Conservation (phyloP, 2,888 invertebrate genomes). For the Metellina segmentata region DNA sequence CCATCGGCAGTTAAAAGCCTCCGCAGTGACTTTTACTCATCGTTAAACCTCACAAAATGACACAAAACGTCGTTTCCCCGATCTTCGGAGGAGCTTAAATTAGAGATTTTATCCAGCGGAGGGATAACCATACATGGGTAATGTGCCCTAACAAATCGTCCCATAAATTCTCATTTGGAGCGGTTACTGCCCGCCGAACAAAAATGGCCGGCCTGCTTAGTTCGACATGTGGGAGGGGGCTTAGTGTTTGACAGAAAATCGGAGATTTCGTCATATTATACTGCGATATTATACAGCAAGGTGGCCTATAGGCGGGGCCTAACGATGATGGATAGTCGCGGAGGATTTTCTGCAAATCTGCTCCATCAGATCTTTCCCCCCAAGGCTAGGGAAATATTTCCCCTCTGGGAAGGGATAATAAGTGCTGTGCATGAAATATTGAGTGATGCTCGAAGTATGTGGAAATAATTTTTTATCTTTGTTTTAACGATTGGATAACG, state of each 20-base stretch:
- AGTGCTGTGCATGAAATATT: neutral
- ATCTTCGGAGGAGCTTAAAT: neutral
- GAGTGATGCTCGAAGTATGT: neutral
- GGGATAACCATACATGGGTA: conserved; percentile 23
- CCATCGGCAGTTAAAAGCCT: too few relatives aligned
- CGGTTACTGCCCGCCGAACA: neutral
- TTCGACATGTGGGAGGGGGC: conserved; percentile 20
- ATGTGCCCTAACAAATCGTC: conserved; percentile 33
- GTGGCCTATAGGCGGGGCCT: conserved; percentile 50
- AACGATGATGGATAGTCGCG: conserved; percentile 57
- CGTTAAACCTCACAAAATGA: too few relatives aligned
- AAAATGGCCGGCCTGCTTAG: conserved; percentile 37
- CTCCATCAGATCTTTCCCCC: conserved; percentile 35
- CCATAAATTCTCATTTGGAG: conserved; percentile 58
- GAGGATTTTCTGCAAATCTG: conserved; percentile 61
- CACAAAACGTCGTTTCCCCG: neutral
- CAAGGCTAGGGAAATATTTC: conserved; percentile 10
- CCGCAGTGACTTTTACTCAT: too few relatives aligned
- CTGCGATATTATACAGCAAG: conserved; percentile 65
- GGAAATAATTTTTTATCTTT: neutral
- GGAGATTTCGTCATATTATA: conserved; percentile 59
- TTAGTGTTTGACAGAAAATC: conserved; percentile 60
- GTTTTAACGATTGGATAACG: neutral
- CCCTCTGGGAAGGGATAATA: conserved; percentile 7
- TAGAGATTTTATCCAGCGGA: conserved; percentile 1